Percentiles rank a stretch among this genome's conserved stretches.
These are phyloP conservation scores for Drosophila pectinifera DNA, from an alignment of 1,140 invertebrate species.

Conservation along the genomic window DNA sequence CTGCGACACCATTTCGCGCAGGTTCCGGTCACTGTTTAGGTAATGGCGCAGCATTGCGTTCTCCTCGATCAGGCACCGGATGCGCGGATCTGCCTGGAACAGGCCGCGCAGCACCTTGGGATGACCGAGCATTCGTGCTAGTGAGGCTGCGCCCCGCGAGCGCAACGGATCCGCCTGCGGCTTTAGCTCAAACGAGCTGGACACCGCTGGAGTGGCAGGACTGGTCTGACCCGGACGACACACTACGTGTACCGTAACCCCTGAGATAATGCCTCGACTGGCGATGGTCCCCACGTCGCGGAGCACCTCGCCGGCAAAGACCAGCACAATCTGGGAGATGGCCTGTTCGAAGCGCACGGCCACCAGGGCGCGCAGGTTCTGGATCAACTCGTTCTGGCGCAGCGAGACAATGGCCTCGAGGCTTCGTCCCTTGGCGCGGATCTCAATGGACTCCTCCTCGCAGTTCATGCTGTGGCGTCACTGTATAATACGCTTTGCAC, in stretches of 20 bases:
- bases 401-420: conserved; percentile 44
- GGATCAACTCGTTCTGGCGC: conserved; percentile 57
- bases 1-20: conserved; percentile 38
- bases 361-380: conserved; percentile 59
- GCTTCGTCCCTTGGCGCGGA: conserved; percentile 48
- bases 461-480: conserved; percentile 29
- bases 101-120: conserved; percentile 28
- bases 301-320: conserved; percentile 59
- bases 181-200: neutral
- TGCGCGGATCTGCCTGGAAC: conserved; percentile 32
- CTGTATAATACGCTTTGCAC: neutral
- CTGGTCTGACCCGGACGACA: conserved; percentile 11
- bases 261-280: conserved; percentile 56
- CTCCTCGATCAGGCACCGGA: conserved; percentile 35
- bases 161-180: neutral
- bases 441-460: conserved; percentile 39
- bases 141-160: neutral
- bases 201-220: too few species aligned
- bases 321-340: conserved; percentile 47
- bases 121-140: conserved; percentile 17
- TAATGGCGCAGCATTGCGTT: conserved; percentile 42
- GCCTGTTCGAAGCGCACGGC: conserved; percentile 60
- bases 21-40: conserved; percentile 59
- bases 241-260: conserved; percentile 62
- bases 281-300: conserved; percentile 61